Percentiles rank a stretch among this genome's conserved stretches.
These are phyloP conservation scores for Papilio glaucus DNA, from an alignment of 1,140 invertebrate species.

Conservation along the genomic window DNA sequence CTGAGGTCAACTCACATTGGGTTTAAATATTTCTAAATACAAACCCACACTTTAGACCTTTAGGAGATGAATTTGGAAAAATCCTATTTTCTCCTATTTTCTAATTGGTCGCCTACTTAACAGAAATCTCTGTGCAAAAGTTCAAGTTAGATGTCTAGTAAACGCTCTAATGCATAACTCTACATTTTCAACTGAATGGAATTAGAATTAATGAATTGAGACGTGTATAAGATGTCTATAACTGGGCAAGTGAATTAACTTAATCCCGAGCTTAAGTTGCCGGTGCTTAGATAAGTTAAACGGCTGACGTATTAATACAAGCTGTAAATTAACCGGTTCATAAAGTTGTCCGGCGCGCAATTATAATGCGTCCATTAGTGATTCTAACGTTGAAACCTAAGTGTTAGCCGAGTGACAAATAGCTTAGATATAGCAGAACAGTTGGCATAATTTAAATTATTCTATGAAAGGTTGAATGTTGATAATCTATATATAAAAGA, in stretches of 20 bases:
- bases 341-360: constrained; percentile 18
- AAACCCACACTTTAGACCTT: too few species aligned
- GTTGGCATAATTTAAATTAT: background rate
- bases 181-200: background rate
- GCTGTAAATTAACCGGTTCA: constrained; percentile 20
- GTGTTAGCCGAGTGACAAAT: constrained; percentile 16
- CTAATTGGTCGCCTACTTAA: too few species aligned
- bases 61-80: too few species aligned
- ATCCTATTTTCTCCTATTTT: too few species aligned
- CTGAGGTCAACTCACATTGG: too few species aligned
- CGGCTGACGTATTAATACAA: background rate
- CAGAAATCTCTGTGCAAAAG: too few species aligned
- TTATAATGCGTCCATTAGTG: constrained; percentile 11
- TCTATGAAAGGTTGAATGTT: background rate
- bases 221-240: background rate
- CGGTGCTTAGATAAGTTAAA: constrained; percentile 17
- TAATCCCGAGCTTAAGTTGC: constrained; percentile 7
- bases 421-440: background rate
- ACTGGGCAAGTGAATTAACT: constrained; percentile 14
- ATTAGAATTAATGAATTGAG: background rate
- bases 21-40: too few species aligned
- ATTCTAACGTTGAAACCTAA: background rate
- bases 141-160: too few species aligned
- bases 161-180: background rate
- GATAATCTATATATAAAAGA: too few species aligned